Evolutionary conservation across 2,113 vertebrate genomes (phyloP).

Genomic region (Megatriorchis doriae): DNA sequence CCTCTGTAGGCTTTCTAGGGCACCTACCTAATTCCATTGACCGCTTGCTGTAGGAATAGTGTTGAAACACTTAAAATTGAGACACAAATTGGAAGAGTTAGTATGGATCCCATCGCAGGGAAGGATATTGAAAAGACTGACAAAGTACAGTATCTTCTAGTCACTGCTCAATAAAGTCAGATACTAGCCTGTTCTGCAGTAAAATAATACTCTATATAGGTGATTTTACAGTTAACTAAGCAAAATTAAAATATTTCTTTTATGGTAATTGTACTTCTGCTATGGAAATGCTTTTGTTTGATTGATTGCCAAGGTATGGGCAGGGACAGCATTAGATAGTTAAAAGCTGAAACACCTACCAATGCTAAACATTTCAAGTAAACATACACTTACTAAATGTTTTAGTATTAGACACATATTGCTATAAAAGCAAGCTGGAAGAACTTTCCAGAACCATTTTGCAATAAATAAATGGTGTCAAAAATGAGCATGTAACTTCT

Average conservation of each 20-base stretch:
- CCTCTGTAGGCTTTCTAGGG: neutral
- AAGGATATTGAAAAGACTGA: neutral
- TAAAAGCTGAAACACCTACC: neutral
- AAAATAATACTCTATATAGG: neutral
- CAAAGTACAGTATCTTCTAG: neutral
- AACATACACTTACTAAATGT: neutral
- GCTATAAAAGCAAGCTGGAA: neutral
- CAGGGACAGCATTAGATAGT: neutral
- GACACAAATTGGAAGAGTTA: neutral
- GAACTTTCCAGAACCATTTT: neutral
- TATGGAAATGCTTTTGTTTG: neutral
- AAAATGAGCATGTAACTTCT: neutral
- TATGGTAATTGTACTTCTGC: neutral
- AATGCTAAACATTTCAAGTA: neutral
- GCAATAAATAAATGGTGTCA: neutral
- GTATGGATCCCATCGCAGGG: neutral
- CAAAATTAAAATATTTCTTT: neutral
- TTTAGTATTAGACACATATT: neutral
- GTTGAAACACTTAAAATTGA: neutral
- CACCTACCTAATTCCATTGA: neutral
- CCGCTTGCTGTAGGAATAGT: neutral
- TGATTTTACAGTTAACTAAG: neutral
- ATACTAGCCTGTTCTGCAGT: neutral
- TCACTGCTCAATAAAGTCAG: neutral
- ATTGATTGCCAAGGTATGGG: neutral